These are phyloP conservation scores for Centruroides vittatus DNA, from an alignment of 1,140 invertebrate genomes.

Conservation along the genomic window DNA sequence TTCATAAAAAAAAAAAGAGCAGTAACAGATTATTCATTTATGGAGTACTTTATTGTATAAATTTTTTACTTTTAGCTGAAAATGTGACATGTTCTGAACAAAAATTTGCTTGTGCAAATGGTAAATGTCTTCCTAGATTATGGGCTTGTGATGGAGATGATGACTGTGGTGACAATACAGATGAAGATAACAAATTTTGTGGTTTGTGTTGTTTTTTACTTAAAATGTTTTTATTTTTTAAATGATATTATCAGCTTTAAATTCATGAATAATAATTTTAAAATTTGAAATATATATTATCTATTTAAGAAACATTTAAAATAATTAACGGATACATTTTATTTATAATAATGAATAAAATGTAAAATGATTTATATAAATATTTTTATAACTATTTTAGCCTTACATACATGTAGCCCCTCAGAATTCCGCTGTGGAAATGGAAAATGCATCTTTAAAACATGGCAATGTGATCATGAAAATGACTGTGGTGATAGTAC, in stretches of 20 bases:
- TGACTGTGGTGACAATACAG: constrained; percentile 84
- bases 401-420: constrained; percentile 78
- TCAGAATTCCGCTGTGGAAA: constrained; percentile 91
- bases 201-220: constrained; percentile 35
- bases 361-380: too few species aligned
- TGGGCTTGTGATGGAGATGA: constrained; percentile 95
- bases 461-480: constrained; percentile 87
- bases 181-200: constrained; percentile 86
- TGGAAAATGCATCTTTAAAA: constrained; percentile 84
- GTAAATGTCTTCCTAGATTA: constrained; percentile 85
- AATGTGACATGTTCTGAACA: constrained; percentile 71
- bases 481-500: constrained; percentile 88
- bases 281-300: too few species aligned
- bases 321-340: too few species aligned
- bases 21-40: too few species aligned
- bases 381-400: constrained; percentile 31
- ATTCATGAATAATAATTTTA: too few species aligned
- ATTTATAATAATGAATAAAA: too few species aligned
- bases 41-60: too few species aligned
- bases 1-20: too few species aligned
- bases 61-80: constrained; percentile 31
- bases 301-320: too few species aligned
- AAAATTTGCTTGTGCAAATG: constrained; percentile 88
- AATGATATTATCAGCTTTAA: too few species aligned
- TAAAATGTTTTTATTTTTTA: too few species aligned